Percentiles rank a stretch among this genome's conserved stretches.
These are phyloP conservation scores for Hydrozoanthus gracilis DNA, from an alignment of 92 coral and sea anemone species.

Conservation along the genomic window DNA sequence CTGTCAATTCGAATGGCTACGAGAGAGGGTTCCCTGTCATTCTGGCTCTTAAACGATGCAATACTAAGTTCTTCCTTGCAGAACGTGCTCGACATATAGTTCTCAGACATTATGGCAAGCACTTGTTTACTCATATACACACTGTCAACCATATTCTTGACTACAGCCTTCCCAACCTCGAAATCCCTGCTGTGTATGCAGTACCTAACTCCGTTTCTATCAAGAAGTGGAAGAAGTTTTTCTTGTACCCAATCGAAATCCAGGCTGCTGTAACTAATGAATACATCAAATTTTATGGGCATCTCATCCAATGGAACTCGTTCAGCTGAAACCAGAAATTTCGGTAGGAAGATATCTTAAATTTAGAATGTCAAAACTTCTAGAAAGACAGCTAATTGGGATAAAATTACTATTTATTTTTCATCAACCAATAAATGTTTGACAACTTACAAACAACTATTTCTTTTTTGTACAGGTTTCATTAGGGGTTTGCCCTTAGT, in stretches of 20 bases:
- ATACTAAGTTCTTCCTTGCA: conserved; percentile 35
- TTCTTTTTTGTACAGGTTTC: no score
- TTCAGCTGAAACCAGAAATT: neutral
- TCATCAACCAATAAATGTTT: no score
- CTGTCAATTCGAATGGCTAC: conserved; percentile 24
- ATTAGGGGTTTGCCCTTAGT: no score
- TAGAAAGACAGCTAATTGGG: neutral
- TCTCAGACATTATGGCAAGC: conserved; percentile 25
- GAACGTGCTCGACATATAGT: conserved; percentile 39
- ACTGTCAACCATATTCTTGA: conserved; percentile 63
- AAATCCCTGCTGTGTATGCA: conserved; percentile 69
- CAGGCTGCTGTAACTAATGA: conserved; percentile 58
- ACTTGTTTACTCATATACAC: conserved; percentile 42
- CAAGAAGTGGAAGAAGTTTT: conserved; percentile 52
- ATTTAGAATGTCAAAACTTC: neutral
- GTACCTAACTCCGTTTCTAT: conserved; percentile 44
- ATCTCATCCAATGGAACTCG: neutral
- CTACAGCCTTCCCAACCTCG: conserved; percentile 60
- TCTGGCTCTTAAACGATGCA: conserved; percentile 3
- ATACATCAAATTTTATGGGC: conserved; percentile 18
- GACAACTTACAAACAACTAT: no score
- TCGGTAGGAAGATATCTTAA: no score
- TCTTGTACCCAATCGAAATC: conserved; percentile 54
- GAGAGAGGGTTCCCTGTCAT: conserved; percentile 15
- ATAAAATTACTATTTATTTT: neutral